Base-by-base conservation (phyloP, 2,113 vertebrate genomes). In the Pterocles burchelli region DNA sequence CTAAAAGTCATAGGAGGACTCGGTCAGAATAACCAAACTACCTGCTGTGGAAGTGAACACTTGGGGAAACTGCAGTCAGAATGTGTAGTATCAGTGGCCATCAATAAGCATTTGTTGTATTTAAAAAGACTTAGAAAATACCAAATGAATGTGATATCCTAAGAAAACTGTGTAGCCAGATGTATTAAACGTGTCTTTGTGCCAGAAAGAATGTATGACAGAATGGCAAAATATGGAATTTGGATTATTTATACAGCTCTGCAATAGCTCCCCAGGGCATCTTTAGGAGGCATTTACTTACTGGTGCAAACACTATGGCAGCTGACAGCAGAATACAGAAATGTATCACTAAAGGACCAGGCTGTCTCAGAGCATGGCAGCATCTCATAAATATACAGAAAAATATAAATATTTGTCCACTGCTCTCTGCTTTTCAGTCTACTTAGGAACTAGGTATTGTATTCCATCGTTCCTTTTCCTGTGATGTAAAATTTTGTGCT, bases 281-380 rank as follows among this genome's bases (percentile, higher is more conserved):
- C 78, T 96, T 90, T 76, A 81, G 90, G 70, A 96, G 85, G 73
- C 49, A 45, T 95, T 97, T 90, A 94, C 90, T 95, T 95, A 97
- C 80, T 92, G 96, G 94, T 94, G 97, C 97, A 97, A 95, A 93
- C 92, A 94, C 79, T 36, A 81, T 74, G 78, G 95, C 96, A 91
- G 83, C 61, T 95, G 93, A 91, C 94, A 95, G 71, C 25, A 89
- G 80, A 81, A 91, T 66, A 77, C 34, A 71, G 90, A 94, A 93
- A 93, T 79, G 49, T 12, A 81, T 93, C 93, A 86, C 70, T 92
- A 77, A 87, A 91, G 82, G 84, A 68, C 63, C 43, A 54, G 58
- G 63, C 70, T 78, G 85, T 22, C 89, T 85, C n/a, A 5, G 58
- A 24, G 73, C 54, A 45, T 59, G 61, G 92, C 77, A 90, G 57